These are phyloP conservation scores for Tragelaphus scriptus DNA, from an alignment of 2,113 vertebrate genomes.

Conservation along the genomic window DNA sequence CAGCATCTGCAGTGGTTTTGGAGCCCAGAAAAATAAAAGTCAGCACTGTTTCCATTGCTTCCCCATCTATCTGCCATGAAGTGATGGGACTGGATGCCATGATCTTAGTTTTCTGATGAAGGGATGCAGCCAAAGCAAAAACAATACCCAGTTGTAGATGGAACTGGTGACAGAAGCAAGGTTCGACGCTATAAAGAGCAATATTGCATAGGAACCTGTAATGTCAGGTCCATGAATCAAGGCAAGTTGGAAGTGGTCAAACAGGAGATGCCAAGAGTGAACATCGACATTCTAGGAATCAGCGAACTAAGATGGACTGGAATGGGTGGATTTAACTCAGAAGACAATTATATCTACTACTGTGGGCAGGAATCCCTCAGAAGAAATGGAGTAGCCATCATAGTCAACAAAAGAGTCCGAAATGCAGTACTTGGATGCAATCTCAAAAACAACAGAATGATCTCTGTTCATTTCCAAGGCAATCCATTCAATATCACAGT, in stretches of 20 bases:
- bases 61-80: background rate
- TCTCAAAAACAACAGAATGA: background rate
- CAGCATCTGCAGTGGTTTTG: background rate
- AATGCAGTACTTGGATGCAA: background rate
- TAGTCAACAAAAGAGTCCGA: background rate
- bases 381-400: background rate
- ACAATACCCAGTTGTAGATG: background rate
- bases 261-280: background rate
- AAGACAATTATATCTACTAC: background rate
- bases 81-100: background rate
- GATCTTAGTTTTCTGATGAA: background rate
- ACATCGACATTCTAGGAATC: background rate
- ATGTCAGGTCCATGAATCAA: background rate
- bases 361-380: background rate
- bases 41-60: background rate
- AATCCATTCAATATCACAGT: background rate
- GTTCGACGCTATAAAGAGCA: background rate
- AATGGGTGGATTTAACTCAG: background rate
- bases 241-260: background rate
- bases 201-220: background rate
- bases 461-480: background rate
- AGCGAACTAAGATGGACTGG: background rate
- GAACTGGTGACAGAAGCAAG: background rate
- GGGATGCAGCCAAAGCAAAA: background rate
- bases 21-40: background rate